These are phyloP conservation scores for Vespertilio murinus DNA, from an alignment of 2,797 vertebrate species.

Conservation along the genomic window DNA sequence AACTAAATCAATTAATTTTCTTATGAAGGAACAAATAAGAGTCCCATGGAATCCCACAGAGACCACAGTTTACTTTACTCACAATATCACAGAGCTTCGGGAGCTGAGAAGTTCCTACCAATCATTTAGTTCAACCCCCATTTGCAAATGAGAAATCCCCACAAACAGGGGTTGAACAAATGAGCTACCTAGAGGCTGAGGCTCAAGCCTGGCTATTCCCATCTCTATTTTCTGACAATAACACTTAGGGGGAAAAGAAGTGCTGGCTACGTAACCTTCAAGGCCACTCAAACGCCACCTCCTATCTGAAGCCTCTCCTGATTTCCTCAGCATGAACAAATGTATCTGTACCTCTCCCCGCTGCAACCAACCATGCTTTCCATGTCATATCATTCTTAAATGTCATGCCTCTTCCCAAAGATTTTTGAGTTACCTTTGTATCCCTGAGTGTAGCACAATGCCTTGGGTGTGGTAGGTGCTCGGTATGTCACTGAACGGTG, in stretches of 20 bases:
- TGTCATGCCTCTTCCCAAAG: not conserved
- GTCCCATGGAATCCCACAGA: not conserved
- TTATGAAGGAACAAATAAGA: conserved; percentile 3
- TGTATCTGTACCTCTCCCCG: not conserved
- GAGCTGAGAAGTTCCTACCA: not conserved
- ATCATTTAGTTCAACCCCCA: not conserved
- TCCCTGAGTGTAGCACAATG: not conserved
- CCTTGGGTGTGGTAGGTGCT: not conserved
- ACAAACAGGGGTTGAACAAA: not conserved
- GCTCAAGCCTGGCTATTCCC: not conserved
- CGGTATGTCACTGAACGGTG: not conserved
- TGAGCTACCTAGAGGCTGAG: not conserved
- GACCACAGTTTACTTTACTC: not conserved
- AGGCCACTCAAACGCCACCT: not conserved
- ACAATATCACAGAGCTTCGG: not conserved
- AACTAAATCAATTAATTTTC: not conserved
- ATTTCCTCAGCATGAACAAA: not conserved
- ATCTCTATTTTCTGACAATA: not conserved
- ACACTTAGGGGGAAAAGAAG: not conserved
- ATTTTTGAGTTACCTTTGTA: not conserved
- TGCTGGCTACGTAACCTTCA: not conserved
- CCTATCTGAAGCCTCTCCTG: not conserved
- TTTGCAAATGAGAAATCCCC: not conserved
- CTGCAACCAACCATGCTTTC: not conserved
- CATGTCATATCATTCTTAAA: not conserved